A percentile compares a stretch with the other conserved stretches of the same genome.
Evolutionary conservation across 2,888 invertebrate genomes (phyloP).

Genomic region (Parnassius glacialis): DNA sequence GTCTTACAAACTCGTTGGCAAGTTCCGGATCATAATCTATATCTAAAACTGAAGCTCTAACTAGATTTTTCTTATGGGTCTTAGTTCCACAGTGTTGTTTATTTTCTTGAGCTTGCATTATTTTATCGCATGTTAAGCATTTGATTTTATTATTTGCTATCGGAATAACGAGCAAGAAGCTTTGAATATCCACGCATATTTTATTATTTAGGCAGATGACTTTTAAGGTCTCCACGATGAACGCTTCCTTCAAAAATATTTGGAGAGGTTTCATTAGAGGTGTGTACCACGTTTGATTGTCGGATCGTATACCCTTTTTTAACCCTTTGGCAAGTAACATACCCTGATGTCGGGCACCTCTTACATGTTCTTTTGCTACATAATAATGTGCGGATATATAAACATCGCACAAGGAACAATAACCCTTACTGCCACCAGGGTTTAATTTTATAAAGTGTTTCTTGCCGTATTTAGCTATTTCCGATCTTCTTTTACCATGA

Average conservation of each 20-base stretch:
- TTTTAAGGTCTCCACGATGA: conserved; percentile 27
- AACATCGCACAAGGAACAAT: conserved; percentile 51
- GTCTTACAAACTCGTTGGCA: conserved; percentile 46
- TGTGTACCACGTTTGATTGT: conserved; percentile 29
- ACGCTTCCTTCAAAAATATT: conserved; percentile 28
- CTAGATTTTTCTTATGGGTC: conserved; percentile 43
- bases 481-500: conserved; percentile 47
- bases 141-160: conserved; percentile 39
- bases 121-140: conserved; percentile 49
- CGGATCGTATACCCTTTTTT: conserved; percentile 33
- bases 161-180: conserved; percentile 41
- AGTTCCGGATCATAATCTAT: conserved; percentile 25
- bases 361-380: conserved; percentile 45
- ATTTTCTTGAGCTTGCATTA: conserved; percentile 35
- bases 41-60: conserved; percentile 38
- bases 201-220: conserved; percentile 40
- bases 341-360: conserved; percentile 45
- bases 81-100: conserved; percentile 41
- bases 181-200: conserved; percentile 34
- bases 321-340: conserved; percentile 46
- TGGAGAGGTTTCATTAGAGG: conserved; percentile 24
- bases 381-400: conserved; percentile 43
- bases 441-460: conserved; percentile 51
- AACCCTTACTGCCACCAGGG: conserved; percentile 49
- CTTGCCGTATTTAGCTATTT: conserved; percentile 48